Base-by-base conservation (phyloP, 2,113 vertebrate species). In the Megaceryle torquata region DNA sequence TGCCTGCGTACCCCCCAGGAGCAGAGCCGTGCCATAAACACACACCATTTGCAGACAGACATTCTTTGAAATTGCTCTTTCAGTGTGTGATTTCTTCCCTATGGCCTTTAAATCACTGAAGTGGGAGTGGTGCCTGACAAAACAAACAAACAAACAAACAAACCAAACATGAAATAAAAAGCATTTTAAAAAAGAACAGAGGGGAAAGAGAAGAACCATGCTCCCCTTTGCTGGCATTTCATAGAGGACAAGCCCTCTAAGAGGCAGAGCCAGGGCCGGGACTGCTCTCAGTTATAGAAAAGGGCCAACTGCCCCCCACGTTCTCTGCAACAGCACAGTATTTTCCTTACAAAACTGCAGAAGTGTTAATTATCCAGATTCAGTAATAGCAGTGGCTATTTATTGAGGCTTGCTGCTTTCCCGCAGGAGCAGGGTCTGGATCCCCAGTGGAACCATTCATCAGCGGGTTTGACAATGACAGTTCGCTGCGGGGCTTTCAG, bases 361-460 rank as follows among this genome's bases (percentile, higher is more conserved):
- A 69, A 92, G 63, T 92, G 95, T 75, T 92, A 68, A 96, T 92
- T 92, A 93, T 61, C 91, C 16, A 7, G 57, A 46, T 63, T 83
- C 46, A 35, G 65, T 35, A 54, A 57, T 9, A 75, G 77, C 92
- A 50, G 10, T 77, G 84, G 93, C 13, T 96, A 57, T 64, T 93
- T 96, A 84, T 43, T 54, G 69, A 82, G 64, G 43, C 91, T 87
- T 15, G 92, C 74, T 75, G 72, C 59, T 86, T 88, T 82, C 80
- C 88, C 10, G 2, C 65, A 3, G 6, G 81, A 95, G 85, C 77
- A 33, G 74, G 74, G 61, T 88, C 97, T 61, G 93, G 72, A 93
- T 97, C 94, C 94, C 96, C 94, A 88, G 89, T 92, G 91, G 95
- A 96, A 93, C 89, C 95, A 95, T 97, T 94, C 97, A 93, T 87